Evolutionary conservation across 2,797 vertebrate species (phyloP).

Genomic region (Microchirus variegatus): DNA sequence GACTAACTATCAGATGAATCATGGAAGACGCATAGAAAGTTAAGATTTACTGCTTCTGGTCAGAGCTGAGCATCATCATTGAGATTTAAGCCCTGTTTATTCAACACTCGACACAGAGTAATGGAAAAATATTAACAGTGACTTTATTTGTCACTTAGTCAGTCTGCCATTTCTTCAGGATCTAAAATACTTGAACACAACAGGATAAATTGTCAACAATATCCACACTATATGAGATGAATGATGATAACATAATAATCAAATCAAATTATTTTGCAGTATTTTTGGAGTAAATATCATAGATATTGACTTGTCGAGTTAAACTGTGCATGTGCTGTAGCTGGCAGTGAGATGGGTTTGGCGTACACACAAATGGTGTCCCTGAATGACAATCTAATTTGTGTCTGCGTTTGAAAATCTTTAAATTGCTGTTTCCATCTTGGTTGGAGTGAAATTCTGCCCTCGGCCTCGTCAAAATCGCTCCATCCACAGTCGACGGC

Average conservation of each 20-base stretch:
- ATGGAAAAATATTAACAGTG: conserved; percentile 14
- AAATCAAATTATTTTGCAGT: not conserved
- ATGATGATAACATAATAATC: not conserved
- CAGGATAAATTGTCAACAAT: not conserved
- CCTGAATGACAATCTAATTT: conserved; percentile 30
- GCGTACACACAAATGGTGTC: conserved; percentile 7
- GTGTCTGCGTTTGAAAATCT: conserved; percentile 30
- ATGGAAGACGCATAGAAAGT: conserved; percentile 20
- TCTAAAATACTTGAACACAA: conserved; percentile 12
- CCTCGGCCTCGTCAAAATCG: conserved; percentile 53
- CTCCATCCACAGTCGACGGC: conserved; percentile 54
- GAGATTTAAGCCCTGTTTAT: conserved; percentile 13
- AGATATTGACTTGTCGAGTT: conserved; percentile 11
- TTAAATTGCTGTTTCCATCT: conserved; percentile 54
- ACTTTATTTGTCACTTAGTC: conserved; percentile 1
- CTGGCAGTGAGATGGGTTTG: conserved; percentile 11
- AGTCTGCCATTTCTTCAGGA: not conserved
- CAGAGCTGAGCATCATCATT: conserved; percentile 23
- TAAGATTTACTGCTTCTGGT: conserved; percentile 28
- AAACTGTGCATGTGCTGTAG: not conserved
- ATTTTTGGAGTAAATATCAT: not conserved
- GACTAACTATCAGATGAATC: conserved; percentile 14
- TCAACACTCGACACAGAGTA: conserved; percentile 11
- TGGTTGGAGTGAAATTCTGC: conserved; percentile 24
- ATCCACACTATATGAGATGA: not conserved